A percentile compares a stretch with the other conserved stretches of the same genome.
These are phyloP conservation scores for Drosophila parabipectinata DNA, from an alignment of 1,140 invertebrate genomes.

Conservation along the genomic window DNA sequence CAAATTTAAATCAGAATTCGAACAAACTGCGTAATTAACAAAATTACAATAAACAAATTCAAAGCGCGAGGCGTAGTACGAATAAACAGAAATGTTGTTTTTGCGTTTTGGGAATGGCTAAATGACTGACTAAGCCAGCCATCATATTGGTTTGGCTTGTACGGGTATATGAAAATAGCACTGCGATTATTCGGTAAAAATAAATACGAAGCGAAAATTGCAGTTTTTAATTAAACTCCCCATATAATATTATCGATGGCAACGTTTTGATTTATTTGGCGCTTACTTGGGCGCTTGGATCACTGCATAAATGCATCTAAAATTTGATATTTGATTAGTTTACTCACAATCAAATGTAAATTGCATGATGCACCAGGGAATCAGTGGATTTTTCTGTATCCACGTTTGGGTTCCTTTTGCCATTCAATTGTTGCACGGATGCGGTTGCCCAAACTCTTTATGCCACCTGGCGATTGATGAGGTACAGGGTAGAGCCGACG, in stretches of 20 bases:
- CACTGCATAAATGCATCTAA: constrained; percentile 13
- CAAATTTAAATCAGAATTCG: constrained; percentile 10
- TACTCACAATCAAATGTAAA: constrained; percentile 58
- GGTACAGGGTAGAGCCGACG: constrained; percentile 16
- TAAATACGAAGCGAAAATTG: constrained; percentile 68
- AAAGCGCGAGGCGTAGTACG: constrained; percentile 25
- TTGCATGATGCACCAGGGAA: constrained; percentile 37
- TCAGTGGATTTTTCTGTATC: constrained; percentile 26
- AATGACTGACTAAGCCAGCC: constrained; percentile 57
- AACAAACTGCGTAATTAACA: constrained; percentile 58
- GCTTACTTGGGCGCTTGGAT: constrained; percentile 1
- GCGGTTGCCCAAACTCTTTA: constrained; percentile 35
- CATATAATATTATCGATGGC: constrained; percentile 64
- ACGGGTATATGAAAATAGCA: constrained; percentile 35
- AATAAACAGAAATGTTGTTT: constrained; percentile 39
- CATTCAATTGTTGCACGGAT: constrained; percentile 52
- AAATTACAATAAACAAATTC: constrained; percentile 56
- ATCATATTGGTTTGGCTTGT: constrained; percentile 3
- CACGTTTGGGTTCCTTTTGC: constrained; percentile 8
- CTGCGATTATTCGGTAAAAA: constrained; percentile 27
- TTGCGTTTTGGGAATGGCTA: constrained; percentile 35
- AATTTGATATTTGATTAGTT: constrained; percentile 75
- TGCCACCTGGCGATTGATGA: not conserved
- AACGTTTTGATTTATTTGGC: constrained; percentile 57
- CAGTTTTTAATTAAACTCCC: constrained; percentile 71